A percentile compares a stretch with the other conserved stretches of the same genome.
These are phyloP conservation scores for Drosophila ambigua DNA, from an alignment of 1,140 invertebrate species.

Conservation along the genomic window DNA sequence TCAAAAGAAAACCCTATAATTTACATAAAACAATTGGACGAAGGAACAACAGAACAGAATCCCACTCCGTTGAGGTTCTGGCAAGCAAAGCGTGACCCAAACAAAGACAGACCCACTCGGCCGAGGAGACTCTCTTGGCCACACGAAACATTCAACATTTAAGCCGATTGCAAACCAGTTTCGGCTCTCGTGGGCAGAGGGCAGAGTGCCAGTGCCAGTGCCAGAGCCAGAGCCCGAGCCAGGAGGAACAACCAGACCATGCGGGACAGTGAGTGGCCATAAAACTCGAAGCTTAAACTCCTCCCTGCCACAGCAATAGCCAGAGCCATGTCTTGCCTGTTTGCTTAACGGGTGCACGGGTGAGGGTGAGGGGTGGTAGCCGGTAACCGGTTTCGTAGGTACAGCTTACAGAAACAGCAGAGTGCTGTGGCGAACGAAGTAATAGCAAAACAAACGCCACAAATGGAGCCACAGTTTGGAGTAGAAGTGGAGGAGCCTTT, in stretches of 20 bases:
- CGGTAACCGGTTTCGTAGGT: slow-evolving; percentile 50
- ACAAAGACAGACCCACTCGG: slow-evolving; percentile 49
- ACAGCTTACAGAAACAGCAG: slow-evolving; percentile 35
- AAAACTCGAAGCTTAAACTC: slow-evolving; percentile 44
- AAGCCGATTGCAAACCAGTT: slow-evolving; percentile 55
- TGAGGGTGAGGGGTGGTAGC: background rate
- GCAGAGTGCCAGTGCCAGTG: slow-evolving; percentile 48
- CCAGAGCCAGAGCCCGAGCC: slow-evolving; percentile 19
- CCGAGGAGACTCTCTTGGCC: slow-evolving; percentile 20
- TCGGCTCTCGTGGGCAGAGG: slow-evolving; percentile 49
- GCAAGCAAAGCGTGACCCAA: slow-evolving; percentile 72
- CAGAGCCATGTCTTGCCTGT: slow-evolving; percentile 4
- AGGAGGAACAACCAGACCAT: background rate
- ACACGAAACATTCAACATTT: too few species aligned
- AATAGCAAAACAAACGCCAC: slow-evolving; percentile 50
- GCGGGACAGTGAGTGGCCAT: slow-evolving; percentile 44
- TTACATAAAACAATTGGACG: slow-evolving; percentile 68
- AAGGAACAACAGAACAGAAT: background rate
- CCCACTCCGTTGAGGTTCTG: slow-evolving; percentile 54
- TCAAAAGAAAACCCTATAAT: slow-evolving; percentile 41
- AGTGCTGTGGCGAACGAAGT: slow-evolving; percentile 14
- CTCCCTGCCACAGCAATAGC: slow-evolving; percentile 18
- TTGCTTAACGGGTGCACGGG: slow-evolving; percentile 27
- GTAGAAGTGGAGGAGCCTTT: slow-evolving; percentile 39
- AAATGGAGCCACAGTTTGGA: slow-evolving; percentile 40